Percentiles rank a stretch among this genome's conserved stretches.
These are phyloP conservation scores for Anthopleura xanthogrammica DNA, from an alignment of 92 coral and sea anemone genomes.

Conservation along the genomic window DNA sequence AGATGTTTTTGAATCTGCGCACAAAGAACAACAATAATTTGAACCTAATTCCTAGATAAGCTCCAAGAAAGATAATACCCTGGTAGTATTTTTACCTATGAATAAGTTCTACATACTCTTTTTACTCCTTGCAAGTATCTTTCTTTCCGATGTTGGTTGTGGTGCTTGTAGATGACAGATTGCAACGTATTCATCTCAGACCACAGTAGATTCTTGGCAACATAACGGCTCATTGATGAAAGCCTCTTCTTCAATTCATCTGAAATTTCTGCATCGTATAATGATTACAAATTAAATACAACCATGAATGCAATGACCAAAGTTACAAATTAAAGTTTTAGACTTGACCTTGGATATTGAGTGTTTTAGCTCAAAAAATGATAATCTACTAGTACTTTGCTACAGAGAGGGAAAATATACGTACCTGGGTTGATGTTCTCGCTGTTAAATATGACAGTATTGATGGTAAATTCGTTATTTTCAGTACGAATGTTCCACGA, in stretches of 20 bases:
- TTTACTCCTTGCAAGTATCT: constrained; percentile 79
- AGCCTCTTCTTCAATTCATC: constrained; percentile 38
- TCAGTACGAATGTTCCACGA: constrained; percentile 60
- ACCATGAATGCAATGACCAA: too few species aligned
- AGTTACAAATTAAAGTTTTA: too few species aligned
- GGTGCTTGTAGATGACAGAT: constrained; percentile 69
- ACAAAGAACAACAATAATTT: not conserved
- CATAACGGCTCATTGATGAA: constrained; percentile 17
- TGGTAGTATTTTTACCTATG: not conserved
- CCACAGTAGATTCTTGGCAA: constrained; percentile 54
- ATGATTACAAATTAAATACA: too few species aligned
- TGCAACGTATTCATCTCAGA: constrained; percentile 56
- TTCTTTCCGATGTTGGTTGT: constrained; percentile 83
- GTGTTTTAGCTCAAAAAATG: not conserved
- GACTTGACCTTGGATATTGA: too few species aligned
- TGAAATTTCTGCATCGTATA: constrained; percentile 22
- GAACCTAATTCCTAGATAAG: too few species aligned
- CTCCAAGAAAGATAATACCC: too few species aligned
- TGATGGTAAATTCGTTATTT: not conserved
- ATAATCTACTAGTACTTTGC: not conserved
- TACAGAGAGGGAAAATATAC: not conserved
- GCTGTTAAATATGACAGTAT: not conserved
- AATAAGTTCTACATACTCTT: constrained; percentile 41
- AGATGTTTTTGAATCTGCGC: constrained; percentile 53
- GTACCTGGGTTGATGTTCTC: constrained; percentile 39